Conservation (phyloP, 2,797 vertebrate species). For the Thamnophis elegans region DNA sequence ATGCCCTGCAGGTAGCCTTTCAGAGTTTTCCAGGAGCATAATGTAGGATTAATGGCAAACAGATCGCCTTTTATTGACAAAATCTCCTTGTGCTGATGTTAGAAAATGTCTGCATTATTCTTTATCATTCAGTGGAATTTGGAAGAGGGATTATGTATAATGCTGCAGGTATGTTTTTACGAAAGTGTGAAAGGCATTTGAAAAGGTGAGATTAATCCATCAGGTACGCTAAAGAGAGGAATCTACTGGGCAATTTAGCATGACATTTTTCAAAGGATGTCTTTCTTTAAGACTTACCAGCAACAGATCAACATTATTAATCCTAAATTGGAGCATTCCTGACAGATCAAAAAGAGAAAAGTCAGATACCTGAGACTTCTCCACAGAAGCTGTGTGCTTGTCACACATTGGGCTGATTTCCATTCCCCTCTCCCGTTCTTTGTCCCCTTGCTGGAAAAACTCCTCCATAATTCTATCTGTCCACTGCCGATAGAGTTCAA, state of each 20-base stretch:
- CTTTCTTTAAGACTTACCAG: background rate
- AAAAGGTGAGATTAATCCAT: background rate
- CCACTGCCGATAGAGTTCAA: constrained; percentile 97
- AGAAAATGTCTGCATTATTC: background rate
- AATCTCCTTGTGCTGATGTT: background rate
- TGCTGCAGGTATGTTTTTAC: background rate
- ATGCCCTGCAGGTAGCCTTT: background rate
- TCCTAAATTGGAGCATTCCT: background rate
- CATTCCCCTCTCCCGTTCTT: constrained; percentile 94
- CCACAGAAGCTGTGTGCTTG: constrained; percentile 96
- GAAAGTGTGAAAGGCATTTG: background rate
- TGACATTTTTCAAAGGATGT: background rate
- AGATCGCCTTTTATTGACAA: background rate
- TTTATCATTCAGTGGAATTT: background rate
- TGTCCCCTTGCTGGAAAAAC: constrained; percentile 98
- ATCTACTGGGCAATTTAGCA: background rate
- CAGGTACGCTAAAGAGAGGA: background rate
- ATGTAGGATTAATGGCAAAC: background rate
- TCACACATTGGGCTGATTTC: constrained; percentile 99
- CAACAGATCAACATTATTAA: background rate
- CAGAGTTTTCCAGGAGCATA: background rate
- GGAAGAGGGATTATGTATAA: background rate
- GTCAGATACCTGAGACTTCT: constrained; percentile 90
- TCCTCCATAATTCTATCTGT: constrained; percentile 98
- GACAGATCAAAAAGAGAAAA: background rate